phyloP scores from a whole-genome alignment of 2,888 invertebrate species.

The Arctia plantaginis region DNA sequence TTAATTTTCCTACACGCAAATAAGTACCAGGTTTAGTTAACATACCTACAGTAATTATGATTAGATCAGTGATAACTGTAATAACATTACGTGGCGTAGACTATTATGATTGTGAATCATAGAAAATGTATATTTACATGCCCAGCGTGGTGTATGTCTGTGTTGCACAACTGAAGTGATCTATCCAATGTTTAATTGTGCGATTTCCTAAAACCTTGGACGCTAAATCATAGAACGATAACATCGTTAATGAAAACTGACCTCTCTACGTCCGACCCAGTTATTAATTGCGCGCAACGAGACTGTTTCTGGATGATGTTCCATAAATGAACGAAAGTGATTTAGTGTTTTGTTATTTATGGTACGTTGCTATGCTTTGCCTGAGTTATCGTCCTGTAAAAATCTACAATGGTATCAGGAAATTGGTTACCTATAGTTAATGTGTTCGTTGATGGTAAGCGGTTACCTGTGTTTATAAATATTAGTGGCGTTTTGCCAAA shows the following conservation, averaged over 20 bases:
- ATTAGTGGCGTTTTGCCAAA: neutral
- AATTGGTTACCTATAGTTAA: neutral
- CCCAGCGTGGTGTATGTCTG: constrained; percentile 19
- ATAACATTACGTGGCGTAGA: constrained; percentile 44
- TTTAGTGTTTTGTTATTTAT: neutral
- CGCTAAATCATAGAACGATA: constrained; percentile 73
- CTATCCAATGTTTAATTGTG: constrained; percentile 44
- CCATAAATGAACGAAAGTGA: constrained; percentile 7
- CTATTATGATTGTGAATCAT: constrained; percentile 45
- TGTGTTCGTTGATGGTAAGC: neutral
- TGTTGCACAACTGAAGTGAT: constrained; percentile 49
- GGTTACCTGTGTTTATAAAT: neutral
- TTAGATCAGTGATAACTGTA: constrained; percentile 53
- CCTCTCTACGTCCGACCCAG: constrained; percentile 81
- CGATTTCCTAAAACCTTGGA: constrained; percentile 75
- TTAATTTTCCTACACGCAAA: constrained; percentile 48
- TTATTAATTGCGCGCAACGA: constrained; percentile 64
- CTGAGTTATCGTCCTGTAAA: neutral
- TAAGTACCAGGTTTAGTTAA: constrained; percentile 49
- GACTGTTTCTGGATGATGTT: constrained; percentile 31
- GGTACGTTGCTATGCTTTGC: neutral
- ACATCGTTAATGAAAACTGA: constrained; percentile 78
- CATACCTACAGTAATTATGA: constrained; percentile 52
- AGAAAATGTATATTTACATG: constrained; percentile 3
- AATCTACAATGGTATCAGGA: neutral